These are phyloP conservation scores for Climacteris rufus DNA, from an alignment of 2,113 vertebrate species.

Conservation along the genomic window DNA sequence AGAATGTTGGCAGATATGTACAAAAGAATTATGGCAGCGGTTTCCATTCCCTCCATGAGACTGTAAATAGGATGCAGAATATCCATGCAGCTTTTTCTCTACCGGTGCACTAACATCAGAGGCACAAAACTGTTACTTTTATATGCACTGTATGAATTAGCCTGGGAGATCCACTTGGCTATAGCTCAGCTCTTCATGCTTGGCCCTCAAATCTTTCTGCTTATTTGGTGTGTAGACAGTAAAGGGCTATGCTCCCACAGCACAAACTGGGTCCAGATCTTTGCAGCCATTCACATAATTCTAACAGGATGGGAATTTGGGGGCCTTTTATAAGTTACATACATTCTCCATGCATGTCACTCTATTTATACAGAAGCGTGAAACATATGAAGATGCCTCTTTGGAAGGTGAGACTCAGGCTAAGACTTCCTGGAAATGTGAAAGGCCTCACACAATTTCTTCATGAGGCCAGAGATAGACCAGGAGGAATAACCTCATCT, in stretches of 20 bases:
- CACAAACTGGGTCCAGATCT: background rate
- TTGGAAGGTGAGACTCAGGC: background rate
- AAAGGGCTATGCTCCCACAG: background rate
- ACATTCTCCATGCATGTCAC: background rate
- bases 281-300: background rate
- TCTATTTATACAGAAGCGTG: background rate
- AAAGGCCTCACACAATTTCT: background rate
- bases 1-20: background rate
- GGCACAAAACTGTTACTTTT: background rate
- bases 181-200: background rate
- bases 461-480: background rate
- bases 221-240: background rate
- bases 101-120: background rate
- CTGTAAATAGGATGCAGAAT: background rate
- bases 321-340: background rate
- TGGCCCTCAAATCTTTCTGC: background rate
- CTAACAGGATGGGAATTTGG: background rate
- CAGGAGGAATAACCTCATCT: background rate
- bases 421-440: background rate
- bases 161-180: background rate
- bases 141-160: background rate
- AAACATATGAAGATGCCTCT: background rate
- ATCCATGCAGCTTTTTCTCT: background rate
- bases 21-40: background rate
- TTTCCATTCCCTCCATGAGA: background rate